Evolutionary conservation across 2,797 vertebrate species (phyloP).

Genomic region (Serranus cabrilla): DNA sequence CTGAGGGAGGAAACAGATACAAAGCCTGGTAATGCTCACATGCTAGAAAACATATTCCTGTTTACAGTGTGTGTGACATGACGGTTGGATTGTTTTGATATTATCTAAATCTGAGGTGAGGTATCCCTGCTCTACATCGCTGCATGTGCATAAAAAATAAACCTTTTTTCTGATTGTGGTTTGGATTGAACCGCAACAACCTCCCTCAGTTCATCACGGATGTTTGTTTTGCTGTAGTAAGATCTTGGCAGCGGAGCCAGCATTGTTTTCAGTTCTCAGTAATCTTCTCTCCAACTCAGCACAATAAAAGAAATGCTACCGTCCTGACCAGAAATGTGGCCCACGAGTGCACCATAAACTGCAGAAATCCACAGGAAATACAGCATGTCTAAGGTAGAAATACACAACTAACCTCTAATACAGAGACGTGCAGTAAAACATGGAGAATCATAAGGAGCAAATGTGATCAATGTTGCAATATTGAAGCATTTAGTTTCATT

Average conservation of each 20-base stretch:
- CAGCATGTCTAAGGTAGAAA: background rate
- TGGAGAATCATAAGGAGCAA: background rate
- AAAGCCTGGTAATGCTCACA: background rate
- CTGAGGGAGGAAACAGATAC: background rate
- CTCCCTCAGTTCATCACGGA: constrained; percentile 50
- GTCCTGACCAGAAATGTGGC: constrained; percentile 35
- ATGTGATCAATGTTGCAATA: background rate
- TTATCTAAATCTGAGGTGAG: constrained; percentile 33
- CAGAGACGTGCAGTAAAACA: background rate
- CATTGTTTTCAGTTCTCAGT: constrained; percentile 65
- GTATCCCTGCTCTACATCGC: constrained; percentile 3
- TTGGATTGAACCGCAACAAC: constrained; percentile 51
- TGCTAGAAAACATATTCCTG: background rate
- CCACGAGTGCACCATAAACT: background rate
- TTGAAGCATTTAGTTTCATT: constrained; percentile 11
- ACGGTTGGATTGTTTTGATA: constrained; percentile 14
- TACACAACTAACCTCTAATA: background rate
- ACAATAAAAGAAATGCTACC: constrained; percentile 57
- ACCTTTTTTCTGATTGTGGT: constrained; percentile 54
- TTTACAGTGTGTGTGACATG: constrained; percentile 4
- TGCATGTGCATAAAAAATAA: constrained; percentile 29
- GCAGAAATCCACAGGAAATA: constrained; percentile 17
- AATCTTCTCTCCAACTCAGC: constrained; percentile 48
- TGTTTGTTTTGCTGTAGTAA: constrained; percentile 71
- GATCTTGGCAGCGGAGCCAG: constrained; percentile 48